A percentile compares a stretch with the other conserved stretches of the same genome.
These are phyloP conservation scores for Sylvicola cinctus DNA, from an alignment of 2,888 invertebrate genomes.

Conservation along the genomic window DNA sequence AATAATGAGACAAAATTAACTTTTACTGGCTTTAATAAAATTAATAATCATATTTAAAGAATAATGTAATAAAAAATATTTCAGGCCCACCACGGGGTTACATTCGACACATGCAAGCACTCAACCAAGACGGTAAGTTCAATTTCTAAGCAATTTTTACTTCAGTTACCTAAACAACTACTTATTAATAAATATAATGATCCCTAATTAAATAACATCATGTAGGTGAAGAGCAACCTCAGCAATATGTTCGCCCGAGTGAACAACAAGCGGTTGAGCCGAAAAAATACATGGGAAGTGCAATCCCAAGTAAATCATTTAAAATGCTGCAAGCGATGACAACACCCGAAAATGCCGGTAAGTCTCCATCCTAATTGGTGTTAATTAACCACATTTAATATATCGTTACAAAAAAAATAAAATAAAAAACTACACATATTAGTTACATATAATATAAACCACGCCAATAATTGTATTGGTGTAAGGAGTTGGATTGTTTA, in stretches of 20 bases:
- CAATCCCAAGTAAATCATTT: constrained; percentile 64
- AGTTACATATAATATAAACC: background rate
- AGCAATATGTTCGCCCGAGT: constrained; percentile 36
- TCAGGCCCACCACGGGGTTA: constrained; percentile 11
- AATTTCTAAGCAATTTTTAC: background rate
- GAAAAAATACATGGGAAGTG: constrained; percentile 52
- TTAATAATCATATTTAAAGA: too few relatives aligned
- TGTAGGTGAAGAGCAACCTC: constrained; percentile 14
- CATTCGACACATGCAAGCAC: constrained; percentile 15
- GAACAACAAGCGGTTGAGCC: constrained; percentile 44
- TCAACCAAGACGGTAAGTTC: constrained; percentile 11
- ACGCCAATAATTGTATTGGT: too few relatives aligned
- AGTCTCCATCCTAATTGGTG: constrained; percentile 15
- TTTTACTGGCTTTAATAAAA: too few relatives aligned
- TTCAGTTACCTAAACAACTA: background rate
- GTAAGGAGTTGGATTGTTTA: too few relatives aligned
- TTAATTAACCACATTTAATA: constrained; percentile 2
- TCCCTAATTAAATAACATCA: too few relatives aligned
- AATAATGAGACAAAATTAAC: too few relatives aligned
- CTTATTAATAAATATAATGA: background rate
- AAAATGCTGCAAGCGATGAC: constrained; percentile 63
- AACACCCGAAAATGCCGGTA: constrained; percentile 41
- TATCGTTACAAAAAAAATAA: background rate
- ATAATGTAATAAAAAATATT: too few relatives aligned
- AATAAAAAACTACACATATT: constrained; percentile 1